Base-by-base conservation (phyloP, 2,888 invertebrate genomes). In the Cabera pusaria region DNA sequence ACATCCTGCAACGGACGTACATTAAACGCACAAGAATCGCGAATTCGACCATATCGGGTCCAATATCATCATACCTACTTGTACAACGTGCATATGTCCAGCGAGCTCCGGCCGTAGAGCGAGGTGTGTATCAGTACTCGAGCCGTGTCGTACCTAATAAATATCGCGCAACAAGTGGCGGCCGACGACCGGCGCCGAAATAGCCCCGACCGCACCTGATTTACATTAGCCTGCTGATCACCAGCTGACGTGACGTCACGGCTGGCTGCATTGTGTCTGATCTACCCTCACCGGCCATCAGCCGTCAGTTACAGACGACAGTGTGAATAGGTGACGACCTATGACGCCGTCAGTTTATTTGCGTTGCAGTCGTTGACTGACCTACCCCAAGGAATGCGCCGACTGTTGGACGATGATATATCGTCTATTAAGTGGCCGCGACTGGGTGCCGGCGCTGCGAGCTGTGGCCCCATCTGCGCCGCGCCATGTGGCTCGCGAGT, bases 321-420 rank as follows among this genome's bases (percentile, higher is more conserved):
- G 28, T 25, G 29, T 18, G 14, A 6, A 10, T 19, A 4, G 19
- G 14, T 25, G 28, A 23, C 21, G 17, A 14, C 27, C n/a, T n/a
- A 23, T 17, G 8, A 1, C n/a, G n/a, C n/a, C n/a, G n/a, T n/a
- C n/a, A 21, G 18, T 25, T 7, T 24, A 11, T 19, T 17, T 14
- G 26, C 34, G 10, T n/a, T 25, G 35, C 35, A 26, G 26, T 25
- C 34, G 44, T 33, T 45, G 23, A 44, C 37, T 49, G 49, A 49
- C 49, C 52, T 49, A 42, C 40, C 49, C 18, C 46, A 46, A 49
- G 45, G 32, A 34, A 31, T 16, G 40, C 24, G 40, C 17, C 28
- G 22, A 26, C 7, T 29, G 23, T 21, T 29, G 18, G 33, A 41
- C 9, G 29, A 32, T 33, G 31, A 36, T 35, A 17, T 26, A 27